phyloP scores from a whole-genome alignment of 2,797 vertebrate species.

The Rhabdomys pumilio region DNA sequence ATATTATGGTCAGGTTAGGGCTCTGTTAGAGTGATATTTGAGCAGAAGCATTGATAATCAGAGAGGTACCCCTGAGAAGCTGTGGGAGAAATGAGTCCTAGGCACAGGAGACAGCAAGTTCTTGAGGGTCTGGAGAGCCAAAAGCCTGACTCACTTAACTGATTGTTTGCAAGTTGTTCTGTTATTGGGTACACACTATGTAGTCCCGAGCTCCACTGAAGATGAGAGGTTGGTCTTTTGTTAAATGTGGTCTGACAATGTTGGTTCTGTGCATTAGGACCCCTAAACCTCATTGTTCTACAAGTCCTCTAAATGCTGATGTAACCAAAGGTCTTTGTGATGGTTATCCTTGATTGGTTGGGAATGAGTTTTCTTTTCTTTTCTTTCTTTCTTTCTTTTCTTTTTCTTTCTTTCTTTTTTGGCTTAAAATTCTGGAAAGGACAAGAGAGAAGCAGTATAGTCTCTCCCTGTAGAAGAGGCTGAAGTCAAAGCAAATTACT shows the following conservation, averaged over 20 bases:
- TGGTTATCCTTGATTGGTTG: no score
- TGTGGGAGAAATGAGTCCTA: neutral
- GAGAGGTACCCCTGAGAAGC: neutral
- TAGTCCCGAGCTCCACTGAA: neutral
- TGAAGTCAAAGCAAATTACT: no score
- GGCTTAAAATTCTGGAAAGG: no score
- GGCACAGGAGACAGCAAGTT: neutral
- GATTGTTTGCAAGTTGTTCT: neutral
- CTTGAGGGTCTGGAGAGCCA: neutral
- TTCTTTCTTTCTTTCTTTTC: no score
- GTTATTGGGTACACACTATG: neutral
- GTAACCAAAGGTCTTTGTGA: neutral
- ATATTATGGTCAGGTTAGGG: neutral
- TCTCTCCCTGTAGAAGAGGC: no score
- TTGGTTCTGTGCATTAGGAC: neutral
- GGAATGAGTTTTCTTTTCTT: no score
- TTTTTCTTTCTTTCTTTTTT: no score
- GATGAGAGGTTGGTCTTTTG: conserved; percentile 11
- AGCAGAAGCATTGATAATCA: conserved; percentile 4
- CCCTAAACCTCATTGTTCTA: conserved; percentile 10
- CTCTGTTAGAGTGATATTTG: neutral
- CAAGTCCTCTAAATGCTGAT: neutral
- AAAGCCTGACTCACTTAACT: neutral
- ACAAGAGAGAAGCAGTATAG: no score
- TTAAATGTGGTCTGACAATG: neutral